Base-by-base conservation (phyloP, 2,113 vertebrate genomes). In the Tyrannus savana region DNA sequence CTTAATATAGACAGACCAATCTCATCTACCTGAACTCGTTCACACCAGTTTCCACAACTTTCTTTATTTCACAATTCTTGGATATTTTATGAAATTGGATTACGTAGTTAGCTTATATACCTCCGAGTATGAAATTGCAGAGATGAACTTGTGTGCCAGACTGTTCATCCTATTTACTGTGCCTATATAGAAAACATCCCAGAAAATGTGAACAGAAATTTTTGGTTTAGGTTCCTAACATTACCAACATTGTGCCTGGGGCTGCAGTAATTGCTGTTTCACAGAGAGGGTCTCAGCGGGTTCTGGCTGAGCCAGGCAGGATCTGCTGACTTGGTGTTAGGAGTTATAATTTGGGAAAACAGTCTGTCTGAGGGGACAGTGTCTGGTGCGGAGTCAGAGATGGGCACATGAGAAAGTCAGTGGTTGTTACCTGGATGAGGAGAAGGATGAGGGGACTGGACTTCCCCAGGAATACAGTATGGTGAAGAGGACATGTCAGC, bases 261-360 rank as follows among this genome's bases (percentile, higher is more conserved):
- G 17, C 31, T 82, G 21, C 24, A 67, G n/a, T 37, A 66, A 72
- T 6, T 67, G 42, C 6, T 50, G 3, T 19, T 50, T 69, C 39
- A 33, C 67, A 66, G 24, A 55, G 10, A 0, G 4, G 2, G 7
- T 14, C 28, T 62, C 7, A 60, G 4, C 1, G 10, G 9, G 5
- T 47, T 72, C 66, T 59, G 42, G 18, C 37, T 41, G 10, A 52
- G 16, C 25, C 35, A 25, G 12, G 21, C 16, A 67, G 21, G 22
- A 6, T 73, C 30, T 72, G 14, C 10, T 58, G 55, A 9, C 4
- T 63, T 35, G 25, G 11, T 63, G 14, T 62, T 56, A 6, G 14
- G 13, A 12, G 49, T 16, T n/a, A 52, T 21, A 60, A 31, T 47
- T 39, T 39, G 21, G 52, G 25, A 85, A 71, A 66, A 19, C 2